Evolutionary conservation across 2,888 invertebrate genomes (phyloP).

Genomic region (Ceramica pisi): DNA sequence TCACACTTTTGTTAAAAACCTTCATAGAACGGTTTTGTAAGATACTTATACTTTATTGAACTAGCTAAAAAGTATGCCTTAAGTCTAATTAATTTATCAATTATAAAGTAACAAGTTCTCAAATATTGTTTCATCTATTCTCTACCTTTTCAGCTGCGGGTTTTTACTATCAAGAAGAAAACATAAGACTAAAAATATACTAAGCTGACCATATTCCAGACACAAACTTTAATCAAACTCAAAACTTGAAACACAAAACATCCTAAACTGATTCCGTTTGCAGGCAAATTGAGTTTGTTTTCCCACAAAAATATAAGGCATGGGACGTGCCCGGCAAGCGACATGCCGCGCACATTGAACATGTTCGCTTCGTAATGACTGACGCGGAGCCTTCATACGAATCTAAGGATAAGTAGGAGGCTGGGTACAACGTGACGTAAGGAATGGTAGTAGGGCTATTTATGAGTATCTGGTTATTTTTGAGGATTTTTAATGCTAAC

Average conservation of each 20-base stretch:
- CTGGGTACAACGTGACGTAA: background rate
- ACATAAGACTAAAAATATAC: no score
- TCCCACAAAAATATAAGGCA: constrained; percentile 56
- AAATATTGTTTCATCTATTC: no score
- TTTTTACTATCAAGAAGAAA: no score
- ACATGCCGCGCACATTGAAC: constrained; percentile 59
- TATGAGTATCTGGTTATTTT: no score
- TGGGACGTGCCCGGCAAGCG: constrained; percentile 55
- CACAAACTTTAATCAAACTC: constrained; percentile 23
- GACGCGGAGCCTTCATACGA: constrained; percentile 59
- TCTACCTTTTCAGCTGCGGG: no score
- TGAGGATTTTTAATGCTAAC: no score
- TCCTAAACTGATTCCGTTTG: constrained; percentile 44
- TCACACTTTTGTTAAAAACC: no score
- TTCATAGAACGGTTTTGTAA: no score
- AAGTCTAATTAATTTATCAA: no score
- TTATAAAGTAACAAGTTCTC: no score
- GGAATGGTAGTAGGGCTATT: background rate
- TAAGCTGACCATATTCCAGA: background rate
- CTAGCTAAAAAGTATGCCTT: no score
- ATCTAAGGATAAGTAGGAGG: constrained; percentile 57
- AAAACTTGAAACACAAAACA: constrained; percentile 19
- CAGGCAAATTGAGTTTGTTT: constrained; percentile 59
- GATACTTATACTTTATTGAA: no score
- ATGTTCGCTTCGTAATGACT: constrained; percentile 56